Conservation (phyloP, 2,888 invertebrate genomes). For the Metellina segmentata region DNA sequence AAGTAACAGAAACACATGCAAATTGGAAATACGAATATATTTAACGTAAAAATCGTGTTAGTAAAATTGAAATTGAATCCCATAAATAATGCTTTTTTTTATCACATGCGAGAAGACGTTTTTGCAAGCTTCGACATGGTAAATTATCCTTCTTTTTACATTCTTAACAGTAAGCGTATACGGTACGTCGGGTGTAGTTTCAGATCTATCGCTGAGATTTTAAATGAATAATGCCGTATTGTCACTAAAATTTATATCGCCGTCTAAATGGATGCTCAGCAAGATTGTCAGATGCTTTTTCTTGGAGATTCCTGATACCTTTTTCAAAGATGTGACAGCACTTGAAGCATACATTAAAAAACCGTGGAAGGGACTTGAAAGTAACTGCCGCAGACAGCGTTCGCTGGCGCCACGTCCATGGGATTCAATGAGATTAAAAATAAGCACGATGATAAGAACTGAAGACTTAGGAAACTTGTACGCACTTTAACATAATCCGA, state of each 20-base stretch:
- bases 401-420: neutral
- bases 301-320: neutral
- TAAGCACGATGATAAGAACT: too few species aligned
- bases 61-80: too few species aligned
- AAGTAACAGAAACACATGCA: too few species aligned
- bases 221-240: neutral
- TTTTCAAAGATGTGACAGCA: neutral
- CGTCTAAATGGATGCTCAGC: neutral
- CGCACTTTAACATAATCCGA: too few species aligned
- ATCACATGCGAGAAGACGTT: too few species aligned
- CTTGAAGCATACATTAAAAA: neutral
- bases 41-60: too few species aligned
- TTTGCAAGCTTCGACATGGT: neutral
- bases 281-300: neutral
- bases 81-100: too few species aligned
- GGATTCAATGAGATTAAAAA: too few species aligned
- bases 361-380: neutral
- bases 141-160: neutral
- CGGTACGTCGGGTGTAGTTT: neutral
- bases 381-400: neutral
- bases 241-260: neutral
- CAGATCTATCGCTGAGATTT: neutral
- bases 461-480: too few species aligned
- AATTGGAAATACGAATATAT: too few species aligned
- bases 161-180: neutral